These are phyloP conservation scores for Girardinus metallicus DNA, from an alignment of 2,797 vertebrate species.

Conservation along the genomic window DNA sequence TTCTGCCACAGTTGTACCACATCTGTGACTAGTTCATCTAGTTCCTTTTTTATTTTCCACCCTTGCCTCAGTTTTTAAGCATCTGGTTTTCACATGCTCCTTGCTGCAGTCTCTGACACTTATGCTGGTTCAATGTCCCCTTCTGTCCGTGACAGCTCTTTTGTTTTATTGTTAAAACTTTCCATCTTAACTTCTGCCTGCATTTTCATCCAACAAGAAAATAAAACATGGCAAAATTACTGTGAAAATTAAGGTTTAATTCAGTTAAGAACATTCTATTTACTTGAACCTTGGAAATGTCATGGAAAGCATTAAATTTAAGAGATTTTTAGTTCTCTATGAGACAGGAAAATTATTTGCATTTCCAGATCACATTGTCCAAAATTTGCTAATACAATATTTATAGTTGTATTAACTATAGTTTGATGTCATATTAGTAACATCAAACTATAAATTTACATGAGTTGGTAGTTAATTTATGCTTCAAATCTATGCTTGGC, in stretches of 20 bases:
- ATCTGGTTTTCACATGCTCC: neutral
- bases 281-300: neutral
- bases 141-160: neutral
- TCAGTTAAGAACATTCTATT: neutral
- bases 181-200: neutral
- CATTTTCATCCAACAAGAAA: too few species aligned
- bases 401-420: too few species aligned
- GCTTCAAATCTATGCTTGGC: conserved; percentile 11
- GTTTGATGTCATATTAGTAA: neutral
- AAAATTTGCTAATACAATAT: too few species aligned
- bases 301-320: neutral
- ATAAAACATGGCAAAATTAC: neutral
- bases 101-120: neutral
- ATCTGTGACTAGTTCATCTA: neutral
- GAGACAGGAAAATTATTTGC: neutral
- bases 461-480: neutral
- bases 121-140: neutral
- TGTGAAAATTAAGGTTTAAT: neutral
- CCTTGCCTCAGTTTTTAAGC: neutral
- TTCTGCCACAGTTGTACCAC: neutral
- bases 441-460: neutral
- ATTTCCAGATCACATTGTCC: neutral
- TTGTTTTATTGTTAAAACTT: neutral
- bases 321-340: neutral
- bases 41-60: neutral